phyloP scores from a whole-genome alignment of 2,888 invertebrate genomes.

The Acrobasis consociella region DNA sequence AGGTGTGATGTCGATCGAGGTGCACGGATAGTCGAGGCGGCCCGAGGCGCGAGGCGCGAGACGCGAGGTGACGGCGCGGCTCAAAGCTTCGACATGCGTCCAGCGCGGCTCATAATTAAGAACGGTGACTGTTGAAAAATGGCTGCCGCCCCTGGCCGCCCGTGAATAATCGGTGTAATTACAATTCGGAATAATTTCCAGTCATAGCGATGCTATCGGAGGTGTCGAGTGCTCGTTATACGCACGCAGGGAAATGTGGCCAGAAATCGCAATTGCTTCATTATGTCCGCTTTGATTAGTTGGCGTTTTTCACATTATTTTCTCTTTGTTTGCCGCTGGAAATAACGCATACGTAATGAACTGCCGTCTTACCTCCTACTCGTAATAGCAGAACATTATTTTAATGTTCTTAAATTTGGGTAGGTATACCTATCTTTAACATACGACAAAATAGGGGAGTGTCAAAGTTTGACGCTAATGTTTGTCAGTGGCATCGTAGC shows the following conservation, averaged over 20 bases:
- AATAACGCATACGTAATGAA: no score
- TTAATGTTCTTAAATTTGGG: no score
- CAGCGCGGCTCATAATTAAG: slow-evolving; percentile 81
- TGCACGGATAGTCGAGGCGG: slow-evolving; percentile 45
- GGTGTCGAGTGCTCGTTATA: slow-evolving; percentile 81
- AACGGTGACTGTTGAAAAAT: slow-evolving; percentile 84
- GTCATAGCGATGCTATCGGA: slow-evolving; percentile 82
- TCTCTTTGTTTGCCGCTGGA: neutral
- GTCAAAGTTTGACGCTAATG: no score
- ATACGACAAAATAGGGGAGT: no score
- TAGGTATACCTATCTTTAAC: no score
- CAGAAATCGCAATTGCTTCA: slow-evolving; percentile 70
- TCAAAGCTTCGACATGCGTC: slow-evolving; percentile 83
- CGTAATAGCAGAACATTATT: no score
- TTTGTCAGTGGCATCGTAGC: no score
- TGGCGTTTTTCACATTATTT: slow-evolving; percentile 21
- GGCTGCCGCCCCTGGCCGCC: slow-evolving; percentile 82
- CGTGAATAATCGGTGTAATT: slow-evolving; percentile 83
- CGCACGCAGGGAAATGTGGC: slow-evolving; percentile 63
- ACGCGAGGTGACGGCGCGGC: slow-evolving; percentile 79
- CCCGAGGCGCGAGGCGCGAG: slow-evolving; percentile 47
- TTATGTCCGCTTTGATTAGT: slow-evolving; percentile 28
- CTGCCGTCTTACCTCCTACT: no score
- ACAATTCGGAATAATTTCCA: slow-evolving; percentile 83
- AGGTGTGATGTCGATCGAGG: slow-evolving; percentile 42